Base-by-base conservation (phyloP, 23 tunicate species). In the Ciona savignyi region DNA sequence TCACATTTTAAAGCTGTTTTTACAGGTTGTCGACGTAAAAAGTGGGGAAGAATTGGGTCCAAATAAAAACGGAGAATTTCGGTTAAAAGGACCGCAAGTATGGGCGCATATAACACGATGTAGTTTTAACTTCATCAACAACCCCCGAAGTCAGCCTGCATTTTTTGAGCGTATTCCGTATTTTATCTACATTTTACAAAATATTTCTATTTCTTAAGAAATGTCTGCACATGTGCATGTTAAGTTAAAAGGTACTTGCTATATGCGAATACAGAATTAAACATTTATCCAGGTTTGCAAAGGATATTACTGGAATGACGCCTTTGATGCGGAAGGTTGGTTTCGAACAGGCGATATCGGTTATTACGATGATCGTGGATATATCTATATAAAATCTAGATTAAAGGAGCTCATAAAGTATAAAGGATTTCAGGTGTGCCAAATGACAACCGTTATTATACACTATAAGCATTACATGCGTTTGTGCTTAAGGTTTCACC, bases 401-500 rank as follows among this genome's bases (percentile, higher is more conserved):
- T 15, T 42, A 15, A 42, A 42, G 15, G 56, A 42, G 11, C 15
- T 42, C 11, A 42, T 42, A 9, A 42, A 42, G 15, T 42, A 42
- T 42, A 42, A 42, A 42, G 56, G 56, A 42, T 42, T 42, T 42
- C 56, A 42, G 56, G 56, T 42, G 15, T 6, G 15, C 11, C 9
- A 42, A 42, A 9, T 6, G 9, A 42, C 9, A 6, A 42, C 56
- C 56, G 15, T 9, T 42, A 15, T 42, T 42, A 42, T 42, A 42
- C 56, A 9, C 56, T 6, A 15, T 42, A 42, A 6, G 56, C 15
- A 6, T 42, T 6, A 6, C 15, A 6, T 42, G 56, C 56, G 56
- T 42, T 42, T 42, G 9, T 6, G 15, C 56, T 34, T 21, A 25
- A 78, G 79, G 89, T 90, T 26, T 77, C 88, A 22, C 97, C 97